A percentile compares a stretch with the other conserved stretches of the same genome.
Evolutionary conservation across 2,113 vertebrate species (phyloP).

Genomic region (Pollimyrus isidori): DNA sequence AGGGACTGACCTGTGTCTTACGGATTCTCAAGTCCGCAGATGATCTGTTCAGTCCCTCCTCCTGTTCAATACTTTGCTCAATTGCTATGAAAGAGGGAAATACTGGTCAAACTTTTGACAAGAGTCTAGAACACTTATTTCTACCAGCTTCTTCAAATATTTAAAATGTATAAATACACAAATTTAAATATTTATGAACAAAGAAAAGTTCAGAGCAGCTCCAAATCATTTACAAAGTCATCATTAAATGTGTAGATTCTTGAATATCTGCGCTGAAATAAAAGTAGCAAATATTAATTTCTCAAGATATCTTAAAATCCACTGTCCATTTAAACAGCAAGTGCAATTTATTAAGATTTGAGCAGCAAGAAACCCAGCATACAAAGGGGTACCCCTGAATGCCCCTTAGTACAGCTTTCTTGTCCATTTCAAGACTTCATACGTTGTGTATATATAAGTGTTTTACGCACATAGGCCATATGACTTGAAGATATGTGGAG

Average conservation of each 20-base stretch:
- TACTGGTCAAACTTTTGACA: not conserved
- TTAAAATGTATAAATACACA: not conserved
- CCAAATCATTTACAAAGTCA: not conserved
- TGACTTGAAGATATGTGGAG: not conserved
- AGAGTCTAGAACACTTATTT: not conserved
- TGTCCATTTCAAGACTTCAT: not conserved
- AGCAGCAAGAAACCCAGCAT: not conserved
- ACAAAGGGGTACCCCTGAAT: not conserved
- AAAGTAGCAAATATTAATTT: not conserved
- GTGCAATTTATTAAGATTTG: not conserved
- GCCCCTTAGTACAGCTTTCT: not conserved
- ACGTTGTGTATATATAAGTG: not conserved
- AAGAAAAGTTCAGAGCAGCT: not conserved
- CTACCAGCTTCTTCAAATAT: not conserved
- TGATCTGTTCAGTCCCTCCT: slow-evolving; percentile 88
- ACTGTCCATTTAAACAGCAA: not conserved
- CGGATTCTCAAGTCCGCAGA: slow-evolving; percentile 88
- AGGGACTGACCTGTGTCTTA: slow-evolving; percentile 79
- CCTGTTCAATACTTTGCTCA: slow-evolving; percentile 89
- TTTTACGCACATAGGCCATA: not conserved
- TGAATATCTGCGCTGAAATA: not conserved
- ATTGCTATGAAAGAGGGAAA: slow-evolving; percentile 62
- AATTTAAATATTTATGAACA: not conserved
- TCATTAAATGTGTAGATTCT: not conserved
- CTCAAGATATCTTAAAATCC: not conserved